Evolutionary conservation across 2,797 vertebrate species (phyloP).

Genomic region (Remorina albescens): DNA sequence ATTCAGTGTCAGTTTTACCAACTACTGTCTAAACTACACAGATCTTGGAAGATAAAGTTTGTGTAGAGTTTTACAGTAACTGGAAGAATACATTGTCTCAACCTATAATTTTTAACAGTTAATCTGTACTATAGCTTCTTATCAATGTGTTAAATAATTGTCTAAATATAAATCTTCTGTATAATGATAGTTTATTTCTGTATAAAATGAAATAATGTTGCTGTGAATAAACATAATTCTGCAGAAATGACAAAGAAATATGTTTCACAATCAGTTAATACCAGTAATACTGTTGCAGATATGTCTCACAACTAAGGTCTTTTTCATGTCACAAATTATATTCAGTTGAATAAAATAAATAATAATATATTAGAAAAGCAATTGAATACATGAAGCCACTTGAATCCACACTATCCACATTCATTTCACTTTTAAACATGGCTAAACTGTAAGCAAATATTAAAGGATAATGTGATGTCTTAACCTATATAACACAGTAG

Average conservation of each 20-base stretch:
- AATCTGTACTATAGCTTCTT: slow-evolving; percentile 35
- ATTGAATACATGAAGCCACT: slow-evolving; percentile 22
- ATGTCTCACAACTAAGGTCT: slow-evolving; percentile 23
- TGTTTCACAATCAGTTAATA: slow-evolving; percentile 20
- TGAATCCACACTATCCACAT: slow-evolving; percentile 32
- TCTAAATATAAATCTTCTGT: slow-evolving; percentile 29
- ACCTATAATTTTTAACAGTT: slow-evolving; percentile 29
- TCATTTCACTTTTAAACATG: slow-evolving; percentile 38
- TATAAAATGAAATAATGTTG: slow-evolving; percentile 25
- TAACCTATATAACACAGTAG: slow-evolving; percentile 14
- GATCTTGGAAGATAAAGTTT: background rate
- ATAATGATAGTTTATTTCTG: slow-evolving; percentile 34
- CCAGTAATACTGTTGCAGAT: slow-evolving; percentile 9
- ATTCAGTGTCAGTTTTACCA: slow-evolving; percentile 13
- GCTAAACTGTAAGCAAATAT: slow-evolving; percentile 16
- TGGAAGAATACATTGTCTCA: background rate
- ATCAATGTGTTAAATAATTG: slow-evolving; percentile 23
- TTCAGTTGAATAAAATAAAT: slow-evolving; percentile 31
- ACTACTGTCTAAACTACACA: background rate
- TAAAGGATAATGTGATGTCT: background rate
- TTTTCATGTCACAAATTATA: slow-evolving; percentile 39
- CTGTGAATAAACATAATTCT: slow-evolving; percentile 44
- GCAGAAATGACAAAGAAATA: slow-evolving; percentile 20
- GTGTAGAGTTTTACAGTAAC: slow-evolving; percentile 13
- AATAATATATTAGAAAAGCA: slow-evolving; percentile 19